Percentiles rank a stretch among this genome's conserved stretches.
Evolutionary conservation across 2,113 vertebrate genomes (phyloP).

Genomic region (Lophura nycthemera): DNA sequence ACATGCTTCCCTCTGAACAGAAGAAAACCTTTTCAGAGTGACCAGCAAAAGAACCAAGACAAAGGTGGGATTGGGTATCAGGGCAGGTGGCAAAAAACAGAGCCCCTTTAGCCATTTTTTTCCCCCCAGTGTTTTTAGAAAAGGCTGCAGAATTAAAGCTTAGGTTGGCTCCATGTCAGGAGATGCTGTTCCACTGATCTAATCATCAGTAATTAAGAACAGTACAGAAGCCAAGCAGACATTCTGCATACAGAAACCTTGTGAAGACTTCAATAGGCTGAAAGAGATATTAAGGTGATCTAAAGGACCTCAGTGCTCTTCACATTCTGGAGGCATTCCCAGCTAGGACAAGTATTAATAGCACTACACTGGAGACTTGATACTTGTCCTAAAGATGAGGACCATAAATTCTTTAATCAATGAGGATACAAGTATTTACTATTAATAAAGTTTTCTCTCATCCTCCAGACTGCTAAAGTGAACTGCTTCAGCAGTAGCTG

Average conservation of each 20-base stretch:
- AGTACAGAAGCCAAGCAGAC: accelerated
- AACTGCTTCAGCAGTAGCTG: neutral
- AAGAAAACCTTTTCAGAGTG: too few relatives aligned
- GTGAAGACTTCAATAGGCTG: neutral
- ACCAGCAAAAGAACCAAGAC: neutral
- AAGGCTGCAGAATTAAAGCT: neutral
- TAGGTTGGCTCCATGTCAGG: accelerated
- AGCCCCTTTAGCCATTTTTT: neutral
- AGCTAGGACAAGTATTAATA: neutral
- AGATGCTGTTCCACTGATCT: neutral
- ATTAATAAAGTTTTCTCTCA: neutral
- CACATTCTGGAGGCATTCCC: neutral
- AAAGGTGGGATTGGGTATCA: accelerated
- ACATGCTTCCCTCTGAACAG: neutral
- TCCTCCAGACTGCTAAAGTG: neutral
- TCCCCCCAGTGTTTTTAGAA: neutral
- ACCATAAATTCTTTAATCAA: neutral
- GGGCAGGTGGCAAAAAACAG: neutral
- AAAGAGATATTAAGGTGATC: neutral
- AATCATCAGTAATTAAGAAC: neutral
- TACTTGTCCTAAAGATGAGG: neutral
- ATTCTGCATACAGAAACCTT: neutral
- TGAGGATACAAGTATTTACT: neutral
- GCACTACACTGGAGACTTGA: neutral
- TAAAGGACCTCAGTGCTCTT: neutral